Conservation (phyloP, 2,113 vertebrate species). For the Xerus inauris region DNA sequence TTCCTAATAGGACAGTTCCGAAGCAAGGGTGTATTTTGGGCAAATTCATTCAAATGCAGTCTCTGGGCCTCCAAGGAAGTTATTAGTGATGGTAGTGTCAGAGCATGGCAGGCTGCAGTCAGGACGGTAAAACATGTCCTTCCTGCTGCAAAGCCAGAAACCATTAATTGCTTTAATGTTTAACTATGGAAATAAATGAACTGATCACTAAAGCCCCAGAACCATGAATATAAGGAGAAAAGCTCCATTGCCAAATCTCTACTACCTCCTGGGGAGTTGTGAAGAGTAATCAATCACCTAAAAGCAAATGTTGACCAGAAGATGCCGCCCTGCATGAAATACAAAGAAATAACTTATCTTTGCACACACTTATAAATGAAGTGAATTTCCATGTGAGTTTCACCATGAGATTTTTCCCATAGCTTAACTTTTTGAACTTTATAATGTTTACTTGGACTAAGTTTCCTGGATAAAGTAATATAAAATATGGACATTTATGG, state of each 20-base stretch:
- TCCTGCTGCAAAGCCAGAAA: conserved; percentile 31
- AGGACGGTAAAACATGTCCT: neutral
- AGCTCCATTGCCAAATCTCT: conserved; percentile 2
- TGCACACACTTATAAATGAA: neutral
- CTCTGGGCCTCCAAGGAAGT: conserved; percentile 22
- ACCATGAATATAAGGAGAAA: neutral
- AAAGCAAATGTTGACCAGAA: conserved; percentile 3
- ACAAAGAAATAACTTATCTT: neutral
- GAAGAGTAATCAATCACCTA: neutral
- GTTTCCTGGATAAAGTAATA: conserved; percentile 17
- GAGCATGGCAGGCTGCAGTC: neutral
- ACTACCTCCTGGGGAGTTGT: neutral
- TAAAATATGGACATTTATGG: conserved; percentile 18
- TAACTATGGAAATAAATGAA: conserved; percentile 42
- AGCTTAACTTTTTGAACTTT: conserved; percentile 50
- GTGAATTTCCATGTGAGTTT: neutral
- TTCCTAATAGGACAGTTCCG: conserved; percentile 26
- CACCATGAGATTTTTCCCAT: neutral
- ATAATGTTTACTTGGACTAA: neutral
- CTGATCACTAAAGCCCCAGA: conserved; percentile 41
- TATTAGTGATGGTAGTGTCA: neutral
- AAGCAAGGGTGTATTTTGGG: conserved; percentile 16
- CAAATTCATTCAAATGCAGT: conserved; percentile 45
- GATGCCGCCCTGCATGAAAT: neutral
- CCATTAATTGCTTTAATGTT: conserved; percentile 52